Conservation (phyloP, 2,797 vertebrate genomes). For the Acipenser ruthenus region DNA sequence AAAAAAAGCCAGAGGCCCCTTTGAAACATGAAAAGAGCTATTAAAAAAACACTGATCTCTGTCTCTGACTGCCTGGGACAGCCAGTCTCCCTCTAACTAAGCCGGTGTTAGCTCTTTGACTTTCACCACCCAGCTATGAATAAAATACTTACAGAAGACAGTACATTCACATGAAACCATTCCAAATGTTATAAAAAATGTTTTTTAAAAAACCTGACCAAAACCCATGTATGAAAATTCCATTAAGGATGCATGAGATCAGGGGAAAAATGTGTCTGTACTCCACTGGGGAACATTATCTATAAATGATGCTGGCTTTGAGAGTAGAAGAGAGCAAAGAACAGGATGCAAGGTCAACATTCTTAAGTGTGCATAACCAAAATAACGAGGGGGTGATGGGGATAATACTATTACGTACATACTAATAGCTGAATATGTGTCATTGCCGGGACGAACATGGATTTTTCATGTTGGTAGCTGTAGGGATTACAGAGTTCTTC, state of each 20-base stretch:
- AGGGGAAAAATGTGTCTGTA: conserved; percentile 5
- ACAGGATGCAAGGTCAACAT: conserved; percentile 5
- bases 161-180: conserved; percentile 28
- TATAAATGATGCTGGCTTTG: conserved; percentile 40
- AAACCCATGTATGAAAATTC: conserved; percentile 36
- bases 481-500: too few relatives aligned
- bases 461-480: too few relatives aligned
- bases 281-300: conserved; percentile 14
- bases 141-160: too few relatives aligned
- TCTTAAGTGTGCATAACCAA: conserved; percentile 13
- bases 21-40: conserved; percentile 17
- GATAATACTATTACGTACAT: too few relatives aligned
- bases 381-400: conserved; percentile 12
- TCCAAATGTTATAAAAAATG: conserved; percentile 34
- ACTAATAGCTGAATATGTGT: too few relatives aligned
- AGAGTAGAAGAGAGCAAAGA: conserved; percentile 21
- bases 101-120: conserved; percentile 5
- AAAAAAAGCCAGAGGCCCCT: conserved; percentile 17
- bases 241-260: conserved; percentile 34
- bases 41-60: conserved; percentile 26
- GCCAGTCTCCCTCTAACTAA: background rate
- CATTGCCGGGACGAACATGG: too few relatives aligned
- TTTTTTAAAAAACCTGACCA: conserved; percentile 15
- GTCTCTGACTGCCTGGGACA: background rate
- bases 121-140: background rate